Conservation (phyloP, 2,888 invertebrate genomes). For the Mythimna ferrago region DNA sequence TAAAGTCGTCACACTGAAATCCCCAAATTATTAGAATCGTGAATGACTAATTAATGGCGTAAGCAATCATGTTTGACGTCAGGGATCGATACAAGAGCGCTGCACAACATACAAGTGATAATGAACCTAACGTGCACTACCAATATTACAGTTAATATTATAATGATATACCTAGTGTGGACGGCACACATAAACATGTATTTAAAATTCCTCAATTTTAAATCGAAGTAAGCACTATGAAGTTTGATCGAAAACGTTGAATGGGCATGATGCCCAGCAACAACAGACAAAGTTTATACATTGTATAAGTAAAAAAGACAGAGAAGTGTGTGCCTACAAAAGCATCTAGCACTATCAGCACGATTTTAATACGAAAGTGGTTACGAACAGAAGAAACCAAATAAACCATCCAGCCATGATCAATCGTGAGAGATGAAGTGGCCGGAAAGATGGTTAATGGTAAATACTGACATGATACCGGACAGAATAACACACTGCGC, state of each 20-base stretch:
- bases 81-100: conserved; percentile 5
- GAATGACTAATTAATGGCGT: conserved; percentile 32
- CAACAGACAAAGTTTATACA: not conserved
- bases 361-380: not conserved
- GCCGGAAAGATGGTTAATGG: too few species aligned
- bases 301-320: too few species aligned
- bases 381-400: not conserved
- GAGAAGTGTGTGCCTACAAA: not conserved
- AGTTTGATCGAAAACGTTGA: not conserved
- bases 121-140: not conserved
- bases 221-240: not conserved
- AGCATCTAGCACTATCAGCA: not conserved
- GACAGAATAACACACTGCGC: not conserved
- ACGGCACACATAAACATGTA: not conserved
- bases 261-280: not conserved
- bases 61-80: conserved; percentile 30
- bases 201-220: too few species aligned
- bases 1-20: conserved; percentile 2
- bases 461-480: not conserved
- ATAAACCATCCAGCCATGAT: not conserved
- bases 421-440: not conserved
- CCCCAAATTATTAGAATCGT: conserved; percentile 16
- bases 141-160: not conserved
- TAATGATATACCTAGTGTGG: not conserved
- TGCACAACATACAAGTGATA: not conserved